Evolutionary conservation across 2,888 invertebrate genomes (phyloP), one percentile per base, ranked within the genome.

Genomic region (Eupeodes latifasciatus): DNA sequence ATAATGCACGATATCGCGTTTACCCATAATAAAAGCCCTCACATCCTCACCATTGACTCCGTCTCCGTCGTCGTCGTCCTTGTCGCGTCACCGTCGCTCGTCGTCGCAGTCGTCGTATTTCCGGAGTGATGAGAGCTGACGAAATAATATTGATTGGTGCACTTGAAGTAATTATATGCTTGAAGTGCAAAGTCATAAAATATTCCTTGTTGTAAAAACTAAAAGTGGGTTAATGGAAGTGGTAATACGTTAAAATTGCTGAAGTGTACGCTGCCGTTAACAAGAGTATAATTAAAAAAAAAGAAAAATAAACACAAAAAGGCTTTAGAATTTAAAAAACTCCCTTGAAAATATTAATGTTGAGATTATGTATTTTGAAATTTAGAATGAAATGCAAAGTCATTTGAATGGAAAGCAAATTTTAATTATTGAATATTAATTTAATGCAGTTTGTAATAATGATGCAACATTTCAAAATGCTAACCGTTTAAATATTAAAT

Each of bases 101-200:
- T 27, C 27, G 27, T 27, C 27, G 27, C 2, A 1, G 27, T 27
- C 27, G 9, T 40, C 40, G 40, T 40, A 6, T 55, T 4, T 1
- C 51, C 19, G 67, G 67, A 71, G 81, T 76, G 77, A 36, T 69
- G 64, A 57, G 11, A 66, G 64, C 49, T 51, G 66, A 47, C 49
- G 69, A 69, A 27, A 57, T 74, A 36, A 78, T 81, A 78, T 81
- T 81, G 69, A 78, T 77, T 86, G 74, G 78, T 69, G 81, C 78
- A 86, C 78, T 81, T 78, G 62, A 69, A 57, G 78, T 79, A 86
- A 86, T 86, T 81, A 81, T 74, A 57, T 81, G 69, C 61, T 67
- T 67, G 49, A 51, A 44, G 59, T 57, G 34, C 51, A 61, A 62
- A 72, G 55, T 72, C 47, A 55, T 27, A 44, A 44, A 71, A 57